Evolutionary conservation across 1,140 invertebrate species (phyloP).

Genomic region (Zaprionus davidi): DNA sequence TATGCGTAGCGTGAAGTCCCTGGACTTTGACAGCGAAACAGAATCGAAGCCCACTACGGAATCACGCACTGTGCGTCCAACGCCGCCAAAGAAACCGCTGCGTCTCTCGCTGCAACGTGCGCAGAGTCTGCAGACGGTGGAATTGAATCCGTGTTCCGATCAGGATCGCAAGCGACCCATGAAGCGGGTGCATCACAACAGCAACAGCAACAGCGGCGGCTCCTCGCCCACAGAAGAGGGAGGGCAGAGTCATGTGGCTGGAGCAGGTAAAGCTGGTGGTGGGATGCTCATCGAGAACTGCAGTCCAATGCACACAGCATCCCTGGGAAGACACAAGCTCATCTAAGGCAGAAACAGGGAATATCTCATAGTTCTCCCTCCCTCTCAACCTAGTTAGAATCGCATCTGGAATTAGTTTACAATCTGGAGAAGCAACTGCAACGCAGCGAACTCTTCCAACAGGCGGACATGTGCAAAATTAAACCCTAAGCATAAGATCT

Average conservation of each 20-base stretch:
- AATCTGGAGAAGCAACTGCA: constrained; percentile 16
- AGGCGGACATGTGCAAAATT: constrained; percentile 80
- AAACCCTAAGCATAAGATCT: constrained; percentile 15
- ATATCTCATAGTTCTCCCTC: too few species aligned
- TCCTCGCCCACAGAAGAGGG: constrained; percentile 51
- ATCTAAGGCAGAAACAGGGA: constrained; percentile 39
- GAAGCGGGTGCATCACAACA: constrained; percentile 77
- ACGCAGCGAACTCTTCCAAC: constrained; percentile 33
- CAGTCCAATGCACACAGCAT: constrained; percentile 74
- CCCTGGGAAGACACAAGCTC: constrained; percentile 75
- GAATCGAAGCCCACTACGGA: constrained; percentile 85
- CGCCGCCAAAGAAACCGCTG: constrained; percentile 93
- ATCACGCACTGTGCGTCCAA: constrained; percentile 86
- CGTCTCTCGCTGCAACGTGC: constrained; percentile 92
- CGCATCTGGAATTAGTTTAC: constrained; percentile 40
- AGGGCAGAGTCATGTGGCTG: constrained; percentile 17
- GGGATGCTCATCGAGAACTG: constrained; percentile 68
- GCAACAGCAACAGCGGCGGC: constrained; percentile 52
- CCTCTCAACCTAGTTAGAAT: constrained; percentile 30
- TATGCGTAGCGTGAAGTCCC: constrained; percentile 87
- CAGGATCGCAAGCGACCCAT: constrained; percentile 76
- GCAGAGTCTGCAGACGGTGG: constrained; percentile 90
- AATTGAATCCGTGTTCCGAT: constrained; percentile 63
- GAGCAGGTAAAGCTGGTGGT: constrained; percentile 23
- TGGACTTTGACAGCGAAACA: constrained; percentile 87